phyloP scores from a whole-genome alignment of 2,797 vertebrate genomes.

The Holocentrus rufus region DNA sequence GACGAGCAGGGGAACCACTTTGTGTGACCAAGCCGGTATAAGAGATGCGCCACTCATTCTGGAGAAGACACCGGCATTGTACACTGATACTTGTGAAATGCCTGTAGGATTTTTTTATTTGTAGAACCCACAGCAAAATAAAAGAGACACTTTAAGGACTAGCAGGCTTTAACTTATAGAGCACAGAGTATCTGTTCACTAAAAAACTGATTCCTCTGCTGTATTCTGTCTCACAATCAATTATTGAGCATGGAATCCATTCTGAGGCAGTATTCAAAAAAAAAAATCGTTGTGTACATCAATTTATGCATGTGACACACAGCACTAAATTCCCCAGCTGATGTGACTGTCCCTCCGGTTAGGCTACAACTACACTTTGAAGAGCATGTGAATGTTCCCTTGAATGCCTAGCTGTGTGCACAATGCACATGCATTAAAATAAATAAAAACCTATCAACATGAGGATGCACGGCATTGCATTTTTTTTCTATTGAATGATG shows the following conservation, averaged over 20 bases:
- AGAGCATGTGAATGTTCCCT: constrained; percentile 23
- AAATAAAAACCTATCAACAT: constrained; percentile 40
- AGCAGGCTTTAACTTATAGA: constrained; percentile 5
- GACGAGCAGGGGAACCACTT: constrained; percentile 9
- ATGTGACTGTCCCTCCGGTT: constrained; percentile 28
- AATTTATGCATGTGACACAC: constrained; percentile 71
- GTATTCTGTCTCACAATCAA: constrained; percentile 67
- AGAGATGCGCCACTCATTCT: neutral
- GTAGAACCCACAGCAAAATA: neutral
- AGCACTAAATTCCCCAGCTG: constrained; percentile 36
- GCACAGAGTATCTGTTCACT: constrained; percentile 34
- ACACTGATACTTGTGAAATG: constrained; percentile 18
- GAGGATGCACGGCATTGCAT: constrained; percentile 1
- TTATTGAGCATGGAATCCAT: constrained; percentile 74
- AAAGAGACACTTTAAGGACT: constrained; percentile 15
- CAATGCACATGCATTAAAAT: constrained; percentile 26
- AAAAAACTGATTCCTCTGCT: constrained; percentile 44
- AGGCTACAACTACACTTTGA: constrained; percentile 38
- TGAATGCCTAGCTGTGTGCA: constrained; percentile 18
- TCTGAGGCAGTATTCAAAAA: constrained; percentile 50
- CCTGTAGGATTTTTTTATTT: neutral
- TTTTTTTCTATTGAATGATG: neutral
- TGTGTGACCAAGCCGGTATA: neutral
- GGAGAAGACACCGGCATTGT: constrained; percentile 13
- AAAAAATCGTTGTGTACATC: constrained; percentile 56